phyloP scores from a whole-genome alignment of 64 coral and sea anemone species.

The Montipora sp. region DNA sequence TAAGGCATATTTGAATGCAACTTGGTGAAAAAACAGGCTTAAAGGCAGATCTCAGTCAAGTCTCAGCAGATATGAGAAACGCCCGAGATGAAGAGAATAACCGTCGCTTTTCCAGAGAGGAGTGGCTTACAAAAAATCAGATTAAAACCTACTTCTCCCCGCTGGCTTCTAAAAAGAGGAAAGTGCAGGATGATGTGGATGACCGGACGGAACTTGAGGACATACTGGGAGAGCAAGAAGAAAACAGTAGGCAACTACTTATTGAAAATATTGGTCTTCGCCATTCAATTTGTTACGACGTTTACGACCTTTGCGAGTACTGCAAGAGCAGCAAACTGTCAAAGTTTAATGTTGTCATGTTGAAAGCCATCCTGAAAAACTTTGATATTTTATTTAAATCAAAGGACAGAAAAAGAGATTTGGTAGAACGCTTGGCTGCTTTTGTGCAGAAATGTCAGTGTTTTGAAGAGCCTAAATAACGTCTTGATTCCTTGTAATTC shows the following conservation, averaged over 20 bases:
- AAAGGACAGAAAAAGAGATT: background rate
- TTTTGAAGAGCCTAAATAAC: no score
- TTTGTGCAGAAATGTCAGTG: no score
- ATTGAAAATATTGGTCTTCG: constrained; percentile 42
- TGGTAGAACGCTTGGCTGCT: no score
- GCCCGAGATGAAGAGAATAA: background rate
- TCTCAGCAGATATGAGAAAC: constrained; percentile 26
- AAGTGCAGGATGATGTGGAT: background rate
- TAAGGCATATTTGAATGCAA: constrained; percentile 15
- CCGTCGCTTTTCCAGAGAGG: constrained; percentile 28
- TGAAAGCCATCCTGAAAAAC: constrained; percentile 2
- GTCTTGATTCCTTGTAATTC: no score
- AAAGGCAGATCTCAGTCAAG: constrained; percentile 21
- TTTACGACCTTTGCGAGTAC: constrained; percentile 42
- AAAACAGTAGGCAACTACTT: constrained; percentile 1
- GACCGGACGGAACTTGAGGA: constrained; percentile 23
- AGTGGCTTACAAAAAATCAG: constrained; percentile 8
- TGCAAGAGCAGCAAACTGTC: constrained; percentile 21
- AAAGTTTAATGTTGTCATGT: constrained; percentile 35
- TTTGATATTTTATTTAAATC: no score
- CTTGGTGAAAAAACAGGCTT: constrained; percentile 11
- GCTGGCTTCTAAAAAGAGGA: background rate
- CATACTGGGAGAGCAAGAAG: constrained; percentile 9
- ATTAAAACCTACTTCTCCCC: background rate
- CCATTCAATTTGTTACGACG: constrained; percentile 46